A percentile compares a stretch with the other conserved stretches of the same genome.
These are phyloP conservation scores for Ypsolopha scabrella DNA, from an alignment of 2,888 invertebrate species.

Conservation along the genomic window DNA sequence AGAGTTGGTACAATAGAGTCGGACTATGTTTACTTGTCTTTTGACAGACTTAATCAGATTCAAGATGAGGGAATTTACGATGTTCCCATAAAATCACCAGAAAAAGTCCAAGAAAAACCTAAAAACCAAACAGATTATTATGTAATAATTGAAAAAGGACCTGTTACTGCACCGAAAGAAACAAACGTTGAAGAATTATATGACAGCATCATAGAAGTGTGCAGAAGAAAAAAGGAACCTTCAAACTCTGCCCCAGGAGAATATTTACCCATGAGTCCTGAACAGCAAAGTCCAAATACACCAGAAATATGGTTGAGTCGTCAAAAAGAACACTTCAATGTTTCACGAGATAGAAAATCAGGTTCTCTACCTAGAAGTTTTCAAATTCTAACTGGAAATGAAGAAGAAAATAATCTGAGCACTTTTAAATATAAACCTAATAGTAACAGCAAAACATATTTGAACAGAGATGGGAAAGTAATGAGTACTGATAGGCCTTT, in stretches of 20 bases:
- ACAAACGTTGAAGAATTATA: conserved; percentile 42
- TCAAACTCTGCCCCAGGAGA: conserved; percentile 33
- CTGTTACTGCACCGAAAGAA: conserved; percentile 12
- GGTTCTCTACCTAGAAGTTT: conserved; percentile 85
- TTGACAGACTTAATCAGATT: conserved; percentile 42
- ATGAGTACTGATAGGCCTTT: conserved; percentile 75
- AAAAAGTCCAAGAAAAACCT: conserved; percentile 26
- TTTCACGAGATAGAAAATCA: conserved; percentile 75
- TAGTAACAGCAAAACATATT: conserved; percentile 59
- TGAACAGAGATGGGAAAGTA: conserved; percentile 72
- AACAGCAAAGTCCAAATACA: conserved; percentile 69
- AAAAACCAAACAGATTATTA: conserved; percentile 34
- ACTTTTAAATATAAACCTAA: conserved; percentile 56
- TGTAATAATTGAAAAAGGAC: conserved; percentile 41
- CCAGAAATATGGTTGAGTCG: conserved; percentile 80
- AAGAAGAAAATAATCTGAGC: conserved; percentile 49
- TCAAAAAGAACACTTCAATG: conserved; percentile 77
- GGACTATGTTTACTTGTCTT: conserved; percentile 63
- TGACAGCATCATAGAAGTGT: conserved; percentile 51
- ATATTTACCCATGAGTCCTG: conserved; percentile 55
- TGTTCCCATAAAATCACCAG: conserved; percentile 47
- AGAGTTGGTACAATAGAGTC: conserved; percentile 49
- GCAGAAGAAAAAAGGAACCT: conserved; percentile 43
- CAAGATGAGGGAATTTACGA: conserved; percentile 52
- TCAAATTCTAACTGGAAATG: conserved; percentile 72